Percentiles rank a stretch among this genome's conserved stretches.
phyloP scores from a whole-genome alignment of 2,888 invertebrate genomes.

The Acholoe squamosa region DNA sequence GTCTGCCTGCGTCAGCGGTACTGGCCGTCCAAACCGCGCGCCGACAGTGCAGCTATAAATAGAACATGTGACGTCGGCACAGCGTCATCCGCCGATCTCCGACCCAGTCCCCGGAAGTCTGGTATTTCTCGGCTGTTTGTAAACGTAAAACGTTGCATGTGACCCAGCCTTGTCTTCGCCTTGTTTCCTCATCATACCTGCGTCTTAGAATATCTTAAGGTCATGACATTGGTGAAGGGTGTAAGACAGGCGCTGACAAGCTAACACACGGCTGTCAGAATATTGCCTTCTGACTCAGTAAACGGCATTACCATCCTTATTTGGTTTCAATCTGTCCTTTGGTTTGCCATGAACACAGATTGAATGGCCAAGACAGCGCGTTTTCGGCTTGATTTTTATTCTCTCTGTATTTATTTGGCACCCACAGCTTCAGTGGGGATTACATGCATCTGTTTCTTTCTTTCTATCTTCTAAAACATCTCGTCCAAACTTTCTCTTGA shows the following conservation, averaged over 20 bases:
- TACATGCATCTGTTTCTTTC: too few species aligned
- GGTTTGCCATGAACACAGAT: too few species aligned
- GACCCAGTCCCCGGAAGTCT: conserved; percentile 31
- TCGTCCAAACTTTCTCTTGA: too few species aligned
- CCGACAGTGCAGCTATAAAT: not conserved
- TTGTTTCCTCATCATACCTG: not conserved
- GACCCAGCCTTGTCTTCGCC: not conserved
- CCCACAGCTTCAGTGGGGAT: too few species aligned
- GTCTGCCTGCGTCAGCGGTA: not conserved
- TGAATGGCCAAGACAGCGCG: too few species aligned
- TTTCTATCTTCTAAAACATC: too few species aligned
- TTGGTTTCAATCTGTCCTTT: too few species aligned
- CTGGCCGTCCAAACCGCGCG: not conserved
- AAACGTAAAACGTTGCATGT: not conserved
- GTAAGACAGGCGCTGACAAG: not conserved
- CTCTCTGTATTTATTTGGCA: too few species aligned
- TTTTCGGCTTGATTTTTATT: too few species aligned
- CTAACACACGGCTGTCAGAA: not conserved
- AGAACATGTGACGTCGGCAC: conserved; percentile 4
- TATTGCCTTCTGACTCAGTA: not conserved
- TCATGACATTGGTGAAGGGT: conserved; percentile 18
- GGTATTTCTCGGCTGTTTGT: conserved; percentile 20
- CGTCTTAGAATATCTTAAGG: not conserved
- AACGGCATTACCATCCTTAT: too few species aligned
- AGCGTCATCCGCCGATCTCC: not conserved